Percentiles rank a stretch among this genome's conserved stretches.
phyloP scores from a whole-genome alignment of 2,888 invertebrate genomes.

The Vanessa cardui region DNA sequence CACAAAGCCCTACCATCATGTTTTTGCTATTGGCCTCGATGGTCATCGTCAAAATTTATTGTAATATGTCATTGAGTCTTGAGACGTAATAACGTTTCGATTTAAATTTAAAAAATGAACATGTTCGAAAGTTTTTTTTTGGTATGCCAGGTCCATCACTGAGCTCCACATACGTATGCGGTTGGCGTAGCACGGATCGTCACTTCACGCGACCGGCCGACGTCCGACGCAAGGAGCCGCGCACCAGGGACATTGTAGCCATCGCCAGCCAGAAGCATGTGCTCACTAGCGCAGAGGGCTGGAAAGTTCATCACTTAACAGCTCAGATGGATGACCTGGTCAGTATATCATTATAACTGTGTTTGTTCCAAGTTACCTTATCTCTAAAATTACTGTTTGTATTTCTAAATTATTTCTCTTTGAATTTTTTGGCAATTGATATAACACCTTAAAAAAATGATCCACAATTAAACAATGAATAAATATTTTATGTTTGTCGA shows the following conservation, averaged over 20 bases:
- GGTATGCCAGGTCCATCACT: slow-evolving; percentile 65
- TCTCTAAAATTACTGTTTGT: neutral
- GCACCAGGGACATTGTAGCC: slow-evolving; percentile 89
- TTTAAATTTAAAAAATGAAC: no score
- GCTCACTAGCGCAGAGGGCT: slow-evolving; percentile 94
- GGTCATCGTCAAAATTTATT: no score
- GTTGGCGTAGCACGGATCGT: slow-evolving; percentile 77
- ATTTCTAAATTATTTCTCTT: no score
- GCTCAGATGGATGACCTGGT: slow-evolving; percentile 97
- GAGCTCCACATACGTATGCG: slow-evolving; percentile 73
- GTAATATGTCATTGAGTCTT: no score
- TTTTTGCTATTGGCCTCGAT: no score
- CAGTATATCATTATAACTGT: slow-evolving; percentile 40
- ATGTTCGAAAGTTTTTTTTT: neutral
- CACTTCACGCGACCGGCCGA: slow-evolving; percentile 85
- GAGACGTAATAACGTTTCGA: no score
- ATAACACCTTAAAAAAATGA: no score
- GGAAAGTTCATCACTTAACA: slow-evolving; percentile 96
- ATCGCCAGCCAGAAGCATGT: slow-evolving; percentile 94
- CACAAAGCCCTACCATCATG: no score
- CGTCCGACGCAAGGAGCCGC: slow-evolving; percentile 93
- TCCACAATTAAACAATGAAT: no score
- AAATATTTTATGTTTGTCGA: no score
- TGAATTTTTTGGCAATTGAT: no score
- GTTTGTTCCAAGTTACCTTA: neutral